Conservation (phyloP, 2,113 vertebrate genomes). For the Chrysemys picta region DNA sequence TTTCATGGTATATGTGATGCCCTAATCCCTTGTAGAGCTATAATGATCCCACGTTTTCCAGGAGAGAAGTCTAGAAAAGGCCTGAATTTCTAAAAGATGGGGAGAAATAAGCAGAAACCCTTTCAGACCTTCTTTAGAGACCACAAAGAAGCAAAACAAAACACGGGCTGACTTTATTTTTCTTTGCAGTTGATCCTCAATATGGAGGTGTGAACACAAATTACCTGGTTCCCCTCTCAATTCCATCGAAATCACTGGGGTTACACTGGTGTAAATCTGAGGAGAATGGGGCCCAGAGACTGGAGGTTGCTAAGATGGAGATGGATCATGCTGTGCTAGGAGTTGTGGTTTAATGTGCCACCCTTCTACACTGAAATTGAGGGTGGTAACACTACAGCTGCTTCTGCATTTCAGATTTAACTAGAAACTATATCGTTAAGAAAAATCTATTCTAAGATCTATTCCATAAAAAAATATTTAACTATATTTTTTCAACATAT, state of each 20-base stretch:
- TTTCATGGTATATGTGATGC: accelerated
- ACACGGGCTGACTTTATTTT: background rate
- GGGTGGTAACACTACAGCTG: background rate
- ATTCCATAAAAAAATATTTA: background rate
- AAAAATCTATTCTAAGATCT: background rate
- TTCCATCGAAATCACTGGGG: accelerated
- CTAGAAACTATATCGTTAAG: background rate
- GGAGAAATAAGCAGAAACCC: background rate
- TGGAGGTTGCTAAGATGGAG: background rate
- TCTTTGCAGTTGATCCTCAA: accelerated
- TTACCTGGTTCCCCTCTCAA: background rate
- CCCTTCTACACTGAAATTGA: background rate
- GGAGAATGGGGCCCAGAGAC: background rate
- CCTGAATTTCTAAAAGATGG: background rate
- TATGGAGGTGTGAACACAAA: background rate
- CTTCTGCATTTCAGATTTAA: background rate
- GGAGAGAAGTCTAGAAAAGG: background rate
- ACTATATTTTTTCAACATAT: background rate
- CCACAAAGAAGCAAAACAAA: background rate
- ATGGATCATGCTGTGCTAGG: background rate
- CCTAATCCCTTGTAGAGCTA: background rate
- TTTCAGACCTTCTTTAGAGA: background rate
- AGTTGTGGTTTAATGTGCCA: background rate
- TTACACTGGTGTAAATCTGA: background rate
- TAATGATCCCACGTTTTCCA: background rate